Base-by-base conservation (phyloP, 2,888 invertebrate genomes). In the Drosophila fungiperda region DNA sequence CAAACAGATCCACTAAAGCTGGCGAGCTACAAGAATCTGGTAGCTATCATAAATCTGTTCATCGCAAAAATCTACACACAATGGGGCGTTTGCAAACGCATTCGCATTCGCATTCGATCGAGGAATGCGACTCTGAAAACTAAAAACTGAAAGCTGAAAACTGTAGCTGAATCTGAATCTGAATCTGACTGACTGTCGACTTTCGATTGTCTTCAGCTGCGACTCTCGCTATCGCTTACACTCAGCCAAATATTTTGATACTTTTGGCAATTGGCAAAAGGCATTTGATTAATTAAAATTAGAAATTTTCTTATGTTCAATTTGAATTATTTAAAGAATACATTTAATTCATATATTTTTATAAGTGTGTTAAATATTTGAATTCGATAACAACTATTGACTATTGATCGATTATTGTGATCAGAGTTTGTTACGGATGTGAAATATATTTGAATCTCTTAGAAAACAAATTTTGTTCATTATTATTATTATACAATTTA, bases 51-150 rank as follows among this genome's bases (percentile, higher is more conserved):
- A 87, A 87, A 87, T 87, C 87, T 87, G 89, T 87, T 89, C 89
- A 79, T 79, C 87, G 88, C 88, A 82, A 89, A 85, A 90, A 91
- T 91, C 92, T 91, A 78, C 91, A 91, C 91, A 91, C 91, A 91
- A 91, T 91, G 90, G 85, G 91, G 81, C 79, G 90, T 87, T 83
- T 86, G 83, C 76, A 88, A 84, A 89, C 86, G 89, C 87, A 80
- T 82, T 88, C 87, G 89, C 87, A 80, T 82, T 88, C 87, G 85
- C 23, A 45, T 45, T 68, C 64, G 79, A 78, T 78, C 76, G 78
- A 65, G 71, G 76, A 78, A 78, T 79, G 79, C 62, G 71, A 78
- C 53, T 79, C 71, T 70, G 48, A 60, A 54, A 76, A 59, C 76
- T 75, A 36, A 59, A 54, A 68, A 70, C 75, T 74, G 35, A 71